Conservation (phyloP, 2,113 vertebrate genomes). For the Eptesicus fuscus region DNA sequence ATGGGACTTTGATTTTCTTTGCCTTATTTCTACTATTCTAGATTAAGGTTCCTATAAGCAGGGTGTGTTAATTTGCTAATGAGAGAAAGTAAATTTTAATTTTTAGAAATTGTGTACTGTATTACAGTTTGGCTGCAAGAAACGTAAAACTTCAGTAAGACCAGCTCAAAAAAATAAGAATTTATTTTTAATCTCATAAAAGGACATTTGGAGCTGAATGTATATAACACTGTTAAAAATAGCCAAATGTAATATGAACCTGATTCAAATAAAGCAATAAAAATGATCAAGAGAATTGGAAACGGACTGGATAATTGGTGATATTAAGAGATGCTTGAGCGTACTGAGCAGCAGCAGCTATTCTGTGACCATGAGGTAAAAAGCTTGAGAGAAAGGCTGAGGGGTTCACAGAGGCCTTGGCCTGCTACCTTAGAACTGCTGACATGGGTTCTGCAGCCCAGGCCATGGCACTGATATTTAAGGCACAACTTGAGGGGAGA, state of each 20-base stretch:
- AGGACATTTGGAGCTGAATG: neutral
- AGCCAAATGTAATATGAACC: neutral
- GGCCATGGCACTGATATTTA: neutral
- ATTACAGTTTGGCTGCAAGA: neutral
- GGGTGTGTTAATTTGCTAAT: neutral
- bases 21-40: neutral
- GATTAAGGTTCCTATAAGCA: neutral
- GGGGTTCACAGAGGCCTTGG: neutral
- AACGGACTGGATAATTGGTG: neutral
- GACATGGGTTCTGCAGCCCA: neutral
- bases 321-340: neutral
- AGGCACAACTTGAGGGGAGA: neutral
- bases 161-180: neutral
- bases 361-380: neutral
- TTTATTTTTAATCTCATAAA: conserved; percentile 21
- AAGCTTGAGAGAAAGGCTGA: neutral
- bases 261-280: neutral
- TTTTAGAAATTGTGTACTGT: neutral
- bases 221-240: too few relatives aligned
- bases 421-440: neutral
- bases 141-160: neutral
- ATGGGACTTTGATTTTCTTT: neutral
- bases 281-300: neutral
- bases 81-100: conserved; percentile 11
- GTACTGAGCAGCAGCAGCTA: neutral